A percentile compares a stretch with the other conserved stretches of the same genome.
Evolutionary conservation across 2,113 vertebrate species (phyloP).

Genomic region (Atrichornis clamosus): DNA sequence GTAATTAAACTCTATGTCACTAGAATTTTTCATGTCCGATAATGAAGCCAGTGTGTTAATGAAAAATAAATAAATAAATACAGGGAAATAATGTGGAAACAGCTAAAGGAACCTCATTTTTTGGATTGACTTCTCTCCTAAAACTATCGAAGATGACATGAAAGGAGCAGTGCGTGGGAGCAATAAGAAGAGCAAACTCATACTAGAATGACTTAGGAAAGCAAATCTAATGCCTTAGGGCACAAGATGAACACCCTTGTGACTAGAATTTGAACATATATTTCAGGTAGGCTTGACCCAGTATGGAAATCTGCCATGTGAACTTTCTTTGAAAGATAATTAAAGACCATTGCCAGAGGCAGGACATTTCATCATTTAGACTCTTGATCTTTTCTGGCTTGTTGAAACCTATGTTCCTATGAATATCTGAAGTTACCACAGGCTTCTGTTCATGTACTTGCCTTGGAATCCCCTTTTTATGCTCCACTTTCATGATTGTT

Average conservation of each 20-base stretch:
- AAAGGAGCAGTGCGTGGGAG: not conserved
- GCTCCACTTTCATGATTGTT: not conserved
- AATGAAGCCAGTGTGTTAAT: not conserved
- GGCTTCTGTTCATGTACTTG: not conserved
- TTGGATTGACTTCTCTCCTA: not conserved
- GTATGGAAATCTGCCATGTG: not conserved
- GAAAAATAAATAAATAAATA: not conserved
- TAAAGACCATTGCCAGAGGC: not conserved
- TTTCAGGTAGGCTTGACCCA: not conserved
- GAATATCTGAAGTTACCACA: not conserved
- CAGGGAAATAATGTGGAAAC: not conserved
- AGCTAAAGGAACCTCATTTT: not conserved
- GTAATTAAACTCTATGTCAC: constrained; percentile 38
- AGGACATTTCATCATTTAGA: not conserved
- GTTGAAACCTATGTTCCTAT: not conserved
- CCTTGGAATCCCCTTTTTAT: not conserved
- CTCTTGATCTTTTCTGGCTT: not conserved
- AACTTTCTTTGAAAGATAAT: not conserved
- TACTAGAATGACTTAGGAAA: not conserved
- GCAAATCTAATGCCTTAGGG: not conserved
- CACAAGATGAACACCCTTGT: not conserved
- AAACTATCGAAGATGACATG: not conserved
- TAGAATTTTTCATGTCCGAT: constrained; percentile 21
- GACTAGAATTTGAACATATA: not conserved
- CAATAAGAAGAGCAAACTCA: not conserved